Conservation (phyloP, 2,113 vertebrate species). For the Sardina pilchardus region DNA sequence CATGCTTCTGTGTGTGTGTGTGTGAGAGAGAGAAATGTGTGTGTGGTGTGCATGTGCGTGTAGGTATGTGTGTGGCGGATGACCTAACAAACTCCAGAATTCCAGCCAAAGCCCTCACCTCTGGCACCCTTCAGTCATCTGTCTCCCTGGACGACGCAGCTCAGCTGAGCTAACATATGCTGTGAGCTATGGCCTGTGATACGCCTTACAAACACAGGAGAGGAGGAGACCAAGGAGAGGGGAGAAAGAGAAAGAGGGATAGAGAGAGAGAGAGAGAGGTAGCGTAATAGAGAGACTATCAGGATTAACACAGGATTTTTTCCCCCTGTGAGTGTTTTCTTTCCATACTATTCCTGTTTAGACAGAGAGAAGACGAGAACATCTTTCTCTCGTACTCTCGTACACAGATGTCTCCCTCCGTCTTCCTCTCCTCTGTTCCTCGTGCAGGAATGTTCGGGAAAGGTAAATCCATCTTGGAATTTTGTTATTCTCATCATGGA, state of each 20-base stretch:
- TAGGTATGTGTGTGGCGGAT: not conserved
- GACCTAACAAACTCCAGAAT: slow-evolving; percentile 13
- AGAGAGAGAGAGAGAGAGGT: not conserved
- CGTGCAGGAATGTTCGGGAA: not conserved
- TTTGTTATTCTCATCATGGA: not conserved
- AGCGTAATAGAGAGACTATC: not conserved
- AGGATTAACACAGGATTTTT: not conserved
- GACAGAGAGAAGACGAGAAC: not conserved
- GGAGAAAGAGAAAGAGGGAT: not conserved
- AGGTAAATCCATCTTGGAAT: not conserved
- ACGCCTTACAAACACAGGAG: not conserved
- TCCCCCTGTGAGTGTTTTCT: not conserved
- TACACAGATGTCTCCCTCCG: not conserved
- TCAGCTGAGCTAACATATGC: slow-evolving; percentile 15
- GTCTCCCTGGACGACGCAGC: not conserved
- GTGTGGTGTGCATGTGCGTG: slow-evolving; percentile 19
- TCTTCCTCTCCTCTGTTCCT: not conserved
- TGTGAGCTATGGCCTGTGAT: slow-evolving; percentile 12
- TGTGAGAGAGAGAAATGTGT: slow-evolving; percentile 9
- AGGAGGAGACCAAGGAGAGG: not conserved
- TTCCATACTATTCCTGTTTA: not conserved
- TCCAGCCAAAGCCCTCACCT: slow-evolving; percentile 10
- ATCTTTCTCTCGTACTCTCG: not conserved
- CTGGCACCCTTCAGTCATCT: not conserved
- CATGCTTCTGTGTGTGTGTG: not conserved